Evolutionary conservation across 53 echinoderm and acorn worm genomes (phyloP), one percentile per base, ranked within the genome.

Genomic region (Echinometra lucunter): DNA sequence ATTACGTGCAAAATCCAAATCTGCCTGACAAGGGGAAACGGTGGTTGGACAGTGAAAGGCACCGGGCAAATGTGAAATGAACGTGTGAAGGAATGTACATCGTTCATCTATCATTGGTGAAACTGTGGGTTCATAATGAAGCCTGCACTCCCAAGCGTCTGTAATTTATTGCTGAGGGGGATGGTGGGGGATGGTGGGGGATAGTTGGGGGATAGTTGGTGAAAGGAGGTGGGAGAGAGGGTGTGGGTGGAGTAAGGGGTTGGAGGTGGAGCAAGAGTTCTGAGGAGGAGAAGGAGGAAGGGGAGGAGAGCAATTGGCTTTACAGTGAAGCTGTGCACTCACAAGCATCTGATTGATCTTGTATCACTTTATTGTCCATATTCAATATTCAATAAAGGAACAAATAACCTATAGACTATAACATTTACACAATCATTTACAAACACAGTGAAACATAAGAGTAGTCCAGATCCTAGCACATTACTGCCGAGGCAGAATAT

Each of bases 91-190:
- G 78, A 38, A 78, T 78, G 78, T 78, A 18, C 78, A 19, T 78
- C 78, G 42, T 78, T 78, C 42, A 78, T 78, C 78, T 78, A 40
- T 19, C 40, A 18, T 3, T 78, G 40, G 19, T 78, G 40, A 19
- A 78, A 42, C 78, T 40, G 78, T 78, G 78, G 78, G 21, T 78
- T 78, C 78, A 78, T 78, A 78, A 78, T 78, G 42, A 78, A 78
- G 38, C 78, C 18, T n/a, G n/a, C n/a, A 19, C 78, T 78, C 78
- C 78, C 38, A 78, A 78, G 78, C 40, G 40, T 78, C 78, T 78
- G 78, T 78, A 78, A 78, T 78, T 78, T 35, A 78, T 78, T 23
- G 78, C 78, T 42, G 17, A 8, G 40, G 78, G 78, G 32, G 44
- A 78, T 19, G 40, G 78, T 32, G 69, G 32, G 19, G 42, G 21